These are phyloP conservation scores for Zelleria hepariella DNA, from an alignment of 2,888 invertebrate species.

Conservation along the genomic window DNA sequence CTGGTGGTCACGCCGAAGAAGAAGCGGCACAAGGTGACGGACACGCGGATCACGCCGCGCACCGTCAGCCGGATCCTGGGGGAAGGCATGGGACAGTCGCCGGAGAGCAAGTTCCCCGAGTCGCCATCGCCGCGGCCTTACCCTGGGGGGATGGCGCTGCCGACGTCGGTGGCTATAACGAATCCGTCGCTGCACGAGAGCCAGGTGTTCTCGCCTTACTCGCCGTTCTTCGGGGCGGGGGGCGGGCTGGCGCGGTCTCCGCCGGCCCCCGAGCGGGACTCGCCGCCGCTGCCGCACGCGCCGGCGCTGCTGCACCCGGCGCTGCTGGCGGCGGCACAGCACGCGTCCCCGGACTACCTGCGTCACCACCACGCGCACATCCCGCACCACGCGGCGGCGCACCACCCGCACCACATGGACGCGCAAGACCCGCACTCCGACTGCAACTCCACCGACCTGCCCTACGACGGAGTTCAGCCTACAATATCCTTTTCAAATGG, in stretches of 20 bases:
- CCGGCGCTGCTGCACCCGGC: conserved; percentile 85
- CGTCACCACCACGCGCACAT: conserved; percentile 79
- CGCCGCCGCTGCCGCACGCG: conserved; percentile 87
- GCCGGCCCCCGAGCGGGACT: conserved; percentile 81
- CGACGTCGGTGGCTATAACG: conserved; percentile 96
- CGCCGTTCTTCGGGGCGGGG: conserved; percentile 85
- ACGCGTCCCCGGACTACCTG: conserved; percentile 87
- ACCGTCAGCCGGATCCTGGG: conserved; percentile 90
- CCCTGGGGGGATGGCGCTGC: conserved; percentile 90
- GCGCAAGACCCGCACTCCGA: conserved; percentile 89
- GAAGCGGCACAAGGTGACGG: conserved; percentile 97
- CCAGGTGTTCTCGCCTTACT: conserved; percentile 93
- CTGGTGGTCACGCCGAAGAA: conserved; percentile 96
- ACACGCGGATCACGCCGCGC: conserved; percentile 91
- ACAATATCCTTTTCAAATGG: conserved; percentile 93
- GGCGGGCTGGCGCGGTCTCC: conserved; percentile 66
- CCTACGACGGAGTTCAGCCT: conserved; percentile 93
- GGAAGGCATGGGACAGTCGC: conserved; percentile 82
- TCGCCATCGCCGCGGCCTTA: conserved; percentile 83
- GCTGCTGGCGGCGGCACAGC: conserved; percentile 86
- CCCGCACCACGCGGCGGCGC: conserved; percentile 82
- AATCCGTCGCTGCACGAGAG: conserved; percentile 96
- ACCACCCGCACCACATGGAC: conserved; percentile 85
- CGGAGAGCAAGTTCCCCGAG: conserved; percentile 72
- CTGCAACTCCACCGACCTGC: conserved; percentile 92